A percentile compares a stretch with the other conserved stretches of the same genome.
These are phyloP conservation scores for Epinephelus lanceolatus DNA, from an alignment of 2,113 vertebrate genomes.

Conservation along the genomic window DNA sequence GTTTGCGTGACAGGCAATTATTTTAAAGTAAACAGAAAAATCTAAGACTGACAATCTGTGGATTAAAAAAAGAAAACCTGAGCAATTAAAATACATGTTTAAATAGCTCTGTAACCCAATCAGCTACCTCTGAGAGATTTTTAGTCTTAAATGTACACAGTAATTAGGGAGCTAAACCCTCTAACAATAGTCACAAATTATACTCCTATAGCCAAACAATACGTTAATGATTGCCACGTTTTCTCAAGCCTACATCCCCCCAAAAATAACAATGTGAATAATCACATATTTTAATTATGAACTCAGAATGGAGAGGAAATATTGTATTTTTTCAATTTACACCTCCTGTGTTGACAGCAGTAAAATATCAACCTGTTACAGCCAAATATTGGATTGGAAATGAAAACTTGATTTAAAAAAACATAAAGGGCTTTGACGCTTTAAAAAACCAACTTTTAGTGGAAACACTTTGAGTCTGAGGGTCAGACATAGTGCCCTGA, in stretches of 20 bases:
- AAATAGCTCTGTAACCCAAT: constrained; percentile 26
- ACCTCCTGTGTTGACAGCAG: neutral
- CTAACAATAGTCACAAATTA: constrained; percentile 12
- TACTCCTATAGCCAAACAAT: constrained; percentile 51
- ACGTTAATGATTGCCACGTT: constrained; percentile 59
- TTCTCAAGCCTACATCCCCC: constrained; percentile 18
- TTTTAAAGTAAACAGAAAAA: constrained; percentile 63
- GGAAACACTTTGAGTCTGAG: neutral
- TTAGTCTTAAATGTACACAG: constrained; percentile 29
- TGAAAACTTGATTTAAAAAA: too few relatives aligned
- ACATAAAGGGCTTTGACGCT: too few relatives aligned
- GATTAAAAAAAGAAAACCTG: neutral
- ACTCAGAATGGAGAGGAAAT: neutral
- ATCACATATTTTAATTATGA: constrained; percentile 41
- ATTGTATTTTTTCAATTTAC: too few relatives aligned
- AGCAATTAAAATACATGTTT: constrained; percentile 29
- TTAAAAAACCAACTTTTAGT: neutral
- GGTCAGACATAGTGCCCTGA: neutral
- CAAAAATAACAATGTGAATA: constrained; percentile 33
- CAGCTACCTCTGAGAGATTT: neutral
- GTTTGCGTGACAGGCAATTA: constrained; percentile 59
- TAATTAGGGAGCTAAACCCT: constrained; percentile 38
- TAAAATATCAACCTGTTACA: neutral
- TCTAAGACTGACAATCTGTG: constrained; percentile 7
- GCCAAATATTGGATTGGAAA: constrained; percentile 21